A percentile compares a stretch with the other conserved stretches of the same genome.
Evolutionary conservation across 2,888 invertebrate genomes (phyloP).

Genomic region (Tryphoninae sp.): DNA sequence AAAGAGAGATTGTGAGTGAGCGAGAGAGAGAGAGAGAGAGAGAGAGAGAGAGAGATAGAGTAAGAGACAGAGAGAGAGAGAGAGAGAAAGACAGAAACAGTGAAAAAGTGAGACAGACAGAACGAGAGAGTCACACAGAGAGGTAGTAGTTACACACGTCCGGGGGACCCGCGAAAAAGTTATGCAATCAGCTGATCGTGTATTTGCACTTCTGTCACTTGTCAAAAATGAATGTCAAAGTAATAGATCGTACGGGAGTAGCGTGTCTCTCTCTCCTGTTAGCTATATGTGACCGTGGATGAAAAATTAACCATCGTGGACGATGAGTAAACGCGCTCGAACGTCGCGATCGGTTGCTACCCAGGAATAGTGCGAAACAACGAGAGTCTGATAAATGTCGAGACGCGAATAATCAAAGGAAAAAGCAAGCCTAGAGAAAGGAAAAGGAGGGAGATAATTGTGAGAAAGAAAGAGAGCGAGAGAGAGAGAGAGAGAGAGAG

Average conservation of each 20-base stretch:
- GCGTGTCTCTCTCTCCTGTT: conserved; percentile 2
- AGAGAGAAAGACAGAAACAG: conserved; percentile 5
- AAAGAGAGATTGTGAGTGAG: neutral
- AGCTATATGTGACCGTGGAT: neutral
- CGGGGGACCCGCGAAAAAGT: conserved; percentile 73
- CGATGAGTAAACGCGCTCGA: neutral
- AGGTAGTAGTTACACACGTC: neutral
- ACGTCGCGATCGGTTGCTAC: neutral
- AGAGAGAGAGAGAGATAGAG: neutral
- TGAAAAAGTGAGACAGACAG: neutral
- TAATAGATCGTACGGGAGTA: conserved; percentile 35
- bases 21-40: neutral
- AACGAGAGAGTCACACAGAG: conserved; percentile 1
- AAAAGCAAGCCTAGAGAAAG: neutral
- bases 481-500: neutral
- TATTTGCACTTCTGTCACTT: conserved; percentile 79
- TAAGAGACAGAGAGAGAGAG: neutral
- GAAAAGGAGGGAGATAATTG: neutral
- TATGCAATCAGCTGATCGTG: conserved; percentile 82
- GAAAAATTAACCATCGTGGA: neutral
- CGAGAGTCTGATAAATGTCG: neutral
- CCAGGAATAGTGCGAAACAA: neutral
- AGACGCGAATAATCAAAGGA: neutral
- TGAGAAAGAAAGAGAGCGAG: neutral
- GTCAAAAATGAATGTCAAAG: conserved; percentile 80